Conservation (phyloP, 37 sponge, comb jelly and placozoan species). For the Theonella swinhoei region DNA sequence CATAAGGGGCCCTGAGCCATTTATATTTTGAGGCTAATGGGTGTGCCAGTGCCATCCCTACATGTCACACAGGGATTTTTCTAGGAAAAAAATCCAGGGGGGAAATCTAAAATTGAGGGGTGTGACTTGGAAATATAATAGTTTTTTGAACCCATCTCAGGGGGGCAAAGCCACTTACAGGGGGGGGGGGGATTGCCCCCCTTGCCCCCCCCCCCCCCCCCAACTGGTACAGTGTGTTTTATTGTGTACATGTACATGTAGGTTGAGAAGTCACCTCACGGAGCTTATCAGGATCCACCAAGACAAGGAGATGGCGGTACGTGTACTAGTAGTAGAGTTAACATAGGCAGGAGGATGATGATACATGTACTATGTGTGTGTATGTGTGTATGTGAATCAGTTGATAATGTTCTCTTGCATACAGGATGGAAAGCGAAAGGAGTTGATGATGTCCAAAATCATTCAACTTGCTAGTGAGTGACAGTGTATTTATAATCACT, state of each 20-base stretch:
- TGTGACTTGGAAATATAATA: too few relatives aligned
- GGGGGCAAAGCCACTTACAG: too few relatives aligned
- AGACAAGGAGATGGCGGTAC: constrained; percentile 5
- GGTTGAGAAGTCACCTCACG: neutral
- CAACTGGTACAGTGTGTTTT: neutral
- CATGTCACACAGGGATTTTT: too few relatives aligned
- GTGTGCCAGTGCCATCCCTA: too few relatives aligned
- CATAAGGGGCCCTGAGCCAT: too few relatives aligned
- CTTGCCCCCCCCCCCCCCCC: too few relatives aligned
- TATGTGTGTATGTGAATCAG: neutral
- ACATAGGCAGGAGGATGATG: neutral
- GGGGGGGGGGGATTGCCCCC: too few relatives aligned
- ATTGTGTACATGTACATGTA: neutral
- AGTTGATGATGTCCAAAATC: neutral
- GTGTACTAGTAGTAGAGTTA: neutral
- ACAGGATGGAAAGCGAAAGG: constrained; percentile 18
- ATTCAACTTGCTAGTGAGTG: constrained; percentile 44
- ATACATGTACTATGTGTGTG: neutral
- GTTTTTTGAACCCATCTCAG: too few relatives aligned
- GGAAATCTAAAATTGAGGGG: too few relatives aligned
- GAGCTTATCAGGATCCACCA: constrained; percentile 19
- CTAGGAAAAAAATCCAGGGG: too few relatives aligned
- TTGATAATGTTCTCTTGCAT: neutral
- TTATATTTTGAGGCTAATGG: too few relatives aligned
- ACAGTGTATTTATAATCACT: neutral